These are phyloP conservation scores for Fratercula arctica DNA, from an alignment of 2,797 vertebrate genomes.

Conservation along the genomic window DNA sequence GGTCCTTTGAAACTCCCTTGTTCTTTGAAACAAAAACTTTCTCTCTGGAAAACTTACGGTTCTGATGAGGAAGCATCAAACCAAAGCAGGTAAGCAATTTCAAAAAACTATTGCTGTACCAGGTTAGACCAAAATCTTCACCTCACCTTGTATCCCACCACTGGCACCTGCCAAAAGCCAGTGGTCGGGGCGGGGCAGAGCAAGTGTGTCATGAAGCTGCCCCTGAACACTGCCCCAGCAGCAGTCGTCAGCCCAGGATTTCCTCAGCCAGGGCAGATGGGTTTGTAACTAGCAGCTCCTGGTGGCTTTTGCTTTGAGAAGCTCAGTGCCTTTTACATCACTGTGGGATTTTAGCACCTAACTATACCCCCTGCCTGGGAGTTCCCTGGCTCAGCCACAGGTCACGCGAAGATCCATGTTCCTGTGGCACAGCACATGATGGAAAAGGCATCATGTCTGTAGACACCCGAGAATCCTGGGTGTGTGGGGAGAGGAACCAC, in stretches of 20 bases:
- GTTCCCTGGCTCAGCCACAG: neutral
- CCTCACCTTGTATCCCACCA: neutral
- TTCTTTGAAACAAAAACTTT: neutral
- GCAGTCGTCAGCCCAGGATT: neutral
- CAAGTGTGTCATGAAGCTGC: neutral
- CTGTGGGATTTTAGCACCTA: neutral
- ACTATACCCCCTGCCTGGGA: fast-evolving
- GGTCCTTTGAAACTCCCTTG: neutral
- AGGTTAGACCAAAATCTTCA: neutral
- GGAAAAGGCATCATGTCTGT: neutral
- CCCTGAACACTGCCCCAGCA: fast-evolving
- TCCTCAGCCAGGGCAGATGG: neutral
- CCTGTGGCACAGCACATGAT: neutral
- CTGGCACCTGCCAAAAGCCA: neutral
- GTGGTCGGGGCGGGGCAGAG: neutral
- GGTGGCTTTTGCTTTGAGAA: neutral
- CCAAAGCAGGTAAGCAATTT: neutral
- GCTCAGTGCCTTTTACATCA: neutral
- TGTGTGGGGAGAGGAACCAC: neutral
- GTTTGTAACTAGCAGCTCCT: neutral
- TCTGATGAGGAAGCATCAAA: neutral
- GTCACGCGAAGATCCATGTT: neutral
- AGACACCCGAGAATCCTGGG: too few relatives aligned
- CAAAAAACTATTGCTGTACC: neutral
- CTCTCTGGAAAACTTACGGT: neutral